Evolutionary conservation across 1,140 invertebrate genomes (phyloP), one percentile per base, ranked within the genome.

Genomic region (Heliothis virescens): DNA sequence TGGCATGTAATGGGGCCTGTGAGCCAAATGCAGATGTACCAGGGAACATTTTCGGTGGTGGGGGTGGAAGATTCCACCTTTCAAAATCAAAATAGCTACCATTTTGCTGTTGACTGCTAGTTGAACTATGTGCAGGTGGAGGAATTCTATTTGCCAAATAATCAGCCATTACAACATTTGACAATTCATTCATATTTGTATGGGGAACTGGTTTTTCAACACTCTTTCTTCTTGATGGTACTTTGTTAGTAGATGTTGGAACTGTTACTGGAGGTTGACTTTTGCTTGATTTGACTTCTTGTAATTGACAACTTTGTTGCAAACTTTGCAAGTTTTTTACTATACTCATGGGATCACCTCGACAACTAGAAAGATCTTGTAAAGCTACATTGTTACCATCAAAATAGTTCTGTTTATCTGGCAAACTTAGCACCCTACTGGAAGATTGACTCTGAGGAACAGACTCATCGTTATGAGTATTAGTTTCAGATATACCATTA

Each of bases 301-400:
- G 95, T 81, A 96, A 87, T 85, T 96, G 96, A 92, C 96, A 96
- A 82, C 95, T 95, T 86, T 95, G 94, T 86, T 96, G 96, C 80
- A 96, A 95, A 82, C 95, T 92, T 91, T 97, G 96, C 75, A 97
- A 93, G 91, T 96, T 97, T 91, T 97, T 97, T 16, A 97, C 96
- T 86, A 97, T 96, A 90, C 95, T 97, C 96, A 97, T 97, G 7
- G 97, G 96, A 86, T 97, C 97, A 26, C 96, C 96, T 63, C 96
- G 92, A 90, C 96, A 97, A 86, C 96, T 96, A 48, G 96, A 97
- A 26, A 97, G 91, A 92, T 97, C 96, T 91, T 97, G 96, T 81
- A 97, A 90, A 26, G 95, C 95, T 65, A 97, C 95, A 90, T 92
- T 94, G 86, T 86, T 95, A 75, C 88, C 85, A 89, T 93, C 93